Evolutionary conservation across 2,888 invertebrate species (phyloP).

Genomic region (Ormyrus pomaceus): DNA sequence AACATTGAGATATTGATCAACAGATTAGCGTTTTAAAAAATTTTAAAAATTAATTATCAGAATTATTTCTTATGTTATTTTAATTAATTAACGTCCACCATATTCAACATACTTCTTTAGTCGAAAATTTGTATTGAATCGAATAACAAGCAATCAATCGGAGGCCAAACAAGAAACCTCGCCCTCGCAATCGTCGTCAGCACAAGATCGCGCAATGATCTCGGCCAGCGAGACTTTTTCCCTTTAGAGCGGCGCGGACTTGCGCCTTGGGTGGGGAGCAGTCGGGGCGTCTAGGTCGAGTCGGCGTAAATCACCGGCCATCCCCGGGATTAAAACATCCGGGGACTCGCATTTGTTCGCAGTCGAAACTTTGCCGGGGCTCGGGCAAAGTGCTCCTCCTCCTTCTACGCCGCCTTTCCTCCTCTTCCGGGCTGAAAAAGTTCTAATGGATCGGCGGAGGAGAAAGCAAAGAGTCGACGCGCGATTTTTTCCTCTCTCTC

Average conservation of each 20-base stretch:
- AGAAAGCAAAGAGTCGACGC: slow-evolving; percentile 14
- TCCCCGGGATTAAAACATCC: slow-evolving; percentile 70
- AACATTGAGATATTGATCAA: too few species aligned
- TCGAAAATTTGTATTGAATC: too few species aligned
- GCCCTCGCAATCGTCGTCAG: too few species aligned
- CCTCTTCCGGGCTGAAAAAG: slow-evolving; percentile 35
- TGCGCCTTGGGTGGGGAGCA: neutral
- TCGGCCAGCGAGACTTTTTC: too few species aligned
- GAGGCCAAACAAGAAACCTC: too few species aligned
- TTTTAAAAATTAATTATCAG: too few species aligned
- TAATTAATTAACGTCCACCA: too few species aligned
- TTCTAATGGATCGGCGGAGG: slow-evolving; percentile 44
- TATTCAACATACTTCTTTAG: too few species aligned
- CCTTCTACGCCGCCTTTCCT: slow-evolving; percentile 8
- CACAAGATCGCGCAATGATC: too few species aligned
- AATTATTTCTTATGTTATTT: too few species aligned
- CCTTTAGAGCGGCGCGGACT: neutral
- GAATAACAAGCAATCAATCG: too few species aligned
- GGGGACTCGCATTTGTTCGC: slow-evolving; percentile 67
- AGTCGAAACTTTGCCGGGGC: slow-evolving; percentile 64
- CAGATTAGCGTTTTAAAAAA: too few species aligned
- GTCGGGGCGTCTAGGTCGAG: neutral
- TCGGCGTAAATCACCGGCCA: slow-evolving; percentile 59
- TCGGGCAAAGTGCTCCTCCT: slow-evolving; percentile 49
- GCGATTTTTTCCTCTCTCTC: slow-evolving; percentile 40